Percentiles rank a stretch among this genome's conserved stretches.
Evolutionary conservation across 2,113 vertebrate species (phyloP).

Genomic region (Asarcornis scutulata): DNA sequence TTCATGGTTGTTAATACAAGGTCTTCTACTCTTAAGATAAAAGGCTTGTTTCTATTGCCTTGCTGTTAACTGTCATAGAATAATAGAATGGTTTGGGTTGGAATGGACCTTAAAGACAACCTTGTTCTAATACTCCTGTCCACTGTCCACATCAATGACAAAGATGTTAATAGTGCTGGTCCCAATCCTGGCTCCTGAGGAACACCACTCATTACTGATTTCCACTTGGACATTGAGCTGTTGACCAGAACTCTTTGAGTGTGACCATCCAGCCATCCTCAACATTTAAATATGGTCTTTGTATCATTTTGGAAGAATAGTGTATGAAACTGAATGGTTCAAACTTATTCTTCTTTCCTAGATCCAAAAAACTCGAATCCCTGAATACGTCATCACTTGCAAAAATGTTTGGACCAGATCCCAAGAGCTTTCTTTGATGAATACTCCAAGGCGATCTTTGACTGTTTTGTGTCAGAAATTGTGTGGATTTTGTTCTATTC

Average conservation of each 20-base stretch:
- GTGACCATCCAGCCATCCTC: not conserved
- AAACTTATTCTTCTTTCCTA: not conserved
- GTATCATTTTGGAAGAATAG: not conserved
- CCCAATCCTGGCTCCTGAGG: too few relatives aligned
- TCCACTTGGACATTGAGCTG: too few relatives aligned
- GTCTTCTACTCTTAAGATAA: not conserved
- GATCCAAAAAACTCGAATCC: not conserved
- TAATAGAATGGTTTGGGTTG: too few relatives aligned
- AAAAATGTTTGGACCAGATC: slow-evolving; percentile 7
- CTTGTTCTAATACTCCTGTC: too few relatives aligned
- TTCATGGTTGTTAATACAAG: not conserved
- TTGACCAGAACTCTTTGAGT: too few relatives aligned
- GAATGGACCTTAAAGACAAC: too few relatives aligned
- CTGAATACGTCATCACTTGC: not conserved
- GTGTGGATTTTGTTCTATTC: not conserved
- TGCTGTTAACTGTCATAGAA: not conserved
- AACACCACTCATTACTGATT: too few relatives aligned
- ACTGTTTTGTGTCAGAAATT: not conserved
- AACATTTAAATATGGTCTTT: not conserved
- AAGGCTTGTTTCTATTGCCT: not conserved
- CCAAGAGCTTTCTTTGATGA: not conserved
- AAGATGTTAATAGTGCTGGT: too few relatives aligned
- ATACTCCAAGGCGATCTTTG: not conserved
- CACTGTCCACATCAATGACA: too few relatives aligned
- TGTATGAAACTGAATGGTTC: not conserved